Evolutionary conservation across 1,140 invertebrate species (phyloP).

Genomic region (Penaeus indicus): DNA sequence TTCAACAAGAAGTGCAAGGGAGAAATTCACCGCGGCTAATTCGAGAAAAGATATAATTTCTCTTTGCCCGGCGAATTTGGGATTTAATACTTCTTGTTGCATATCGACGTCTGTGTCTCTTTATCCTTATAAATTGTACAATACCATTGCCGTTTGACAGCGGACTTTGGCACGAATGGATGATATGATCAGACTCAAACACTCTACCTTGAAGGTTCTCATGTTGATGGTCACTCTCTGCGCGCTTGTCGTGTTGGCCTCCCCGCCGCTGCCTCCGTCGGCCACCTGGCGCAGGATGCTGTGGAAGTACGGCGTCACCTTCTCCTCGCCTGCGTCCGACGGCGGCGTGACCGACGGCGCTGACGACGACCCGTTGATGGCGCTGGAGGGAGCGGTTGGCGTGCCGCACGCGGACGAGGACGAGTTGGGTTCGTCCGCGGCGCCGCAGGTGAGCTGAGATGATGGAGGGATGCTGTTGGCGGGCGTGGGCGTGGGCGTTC

Average conservation of each 20-base stretch:
- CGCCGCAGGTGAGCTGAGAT: background rate
- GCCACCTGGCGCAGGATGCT: conserved; percentile 54
- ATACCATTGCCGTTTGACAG: too few relatives aligned
- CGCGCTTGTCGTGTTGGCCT: conserved; percentile 46
- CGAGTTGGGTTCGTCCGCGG: conserved; percentile 32
- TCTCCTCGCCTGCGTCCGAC: conserved; percentile 44
- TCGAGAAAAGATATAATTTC: too few relatives aligned
- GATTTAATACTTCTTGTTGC: too few relatives aligned
- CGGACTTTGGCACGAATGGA: background rate
- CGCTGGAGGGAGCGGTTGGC: conserved; percentile 25
- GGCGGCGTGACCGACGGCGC: conserved; percentile 28
- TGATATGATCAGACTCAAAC: too few relatives aligned
- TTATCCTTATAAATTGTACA: too few relatives aligned
- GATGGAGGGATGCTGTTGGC: conserved; percentile 42
- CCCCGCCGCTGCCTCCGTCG: conserved; percentile 44
- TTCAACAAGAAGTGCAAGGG: too few relatives aligned
- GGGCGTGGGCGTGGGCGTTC: conserved; percentile 8
- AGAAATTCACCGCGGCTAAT: too few relatives aligned
- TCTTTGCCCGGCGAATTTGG: too few relatives aligned
- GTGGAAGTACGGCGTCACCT: conserved; percentile 53
- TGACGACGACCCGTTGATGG: conserved; percentile 13
- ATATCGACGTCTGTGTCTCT: too few relatives aligned
- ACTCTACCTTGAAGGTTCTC: conserved; percentile 64
- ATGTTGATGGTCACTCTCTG: conserved; percentile 66
- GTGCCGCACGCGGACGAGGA: conserved; percentile 37